phyloP scores from a whole-genome alignment of 2,797 vertebrate genomes.

The Hephaestus fuliginosus region DNA sequence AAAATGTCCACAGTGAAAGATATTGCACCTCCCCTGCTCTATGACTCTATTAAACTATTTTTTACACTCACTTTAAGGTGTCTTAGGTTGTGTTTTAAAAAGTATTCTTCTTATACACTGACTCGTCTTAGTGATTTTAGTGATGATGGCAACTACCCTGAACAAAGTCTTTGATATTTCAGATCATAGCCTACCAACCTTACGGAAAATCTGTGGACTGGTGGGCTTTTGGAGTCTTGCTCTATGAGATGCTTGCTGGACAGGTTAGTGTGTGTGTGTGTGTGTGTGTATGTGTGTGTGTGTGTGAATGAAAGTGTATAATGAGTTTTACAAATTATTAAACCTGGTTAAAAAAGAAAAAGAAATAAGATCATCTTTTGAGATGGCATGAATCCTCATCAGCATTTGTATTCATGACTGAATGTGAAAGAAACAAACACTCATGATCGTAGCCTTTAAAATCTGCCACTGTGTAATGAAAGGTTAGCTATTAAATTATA shows the following conservation, averaged over 20 bases:
- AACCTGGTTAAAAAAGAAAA: background rate
- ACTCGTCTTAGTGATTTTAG: background rate
- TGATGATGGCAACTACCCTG: background rate
- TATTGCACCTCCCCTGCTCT: background rate
- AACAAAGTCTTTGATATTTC: constrained; percentile 68
- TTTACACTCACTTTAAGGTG: background rate
- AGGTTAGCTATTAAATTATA: constrained; percentile 62
- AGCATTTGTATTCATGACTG: constrained; percentile 40
- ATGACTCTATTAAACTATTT: background rate
- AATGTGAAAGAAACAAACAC: constrained; percentile 36
- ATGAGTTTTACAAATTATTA: background rate
- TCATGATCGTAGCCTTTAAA: constrained; percentile 45
- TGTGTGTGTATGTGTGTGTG: background rate
- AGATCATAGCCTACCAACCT: constrained; percentile 99
- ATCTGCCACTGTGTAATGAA: constrained; percentile 50
- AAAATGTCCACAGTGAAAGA: background rate
- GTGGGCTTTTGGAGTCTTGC: constrained; percentile 98
- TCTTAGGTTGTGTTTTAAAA: background rate
- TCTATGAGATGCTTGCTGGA: constrained; percentile 98
- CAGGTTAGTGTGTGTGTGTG: constrained; percentile 86
- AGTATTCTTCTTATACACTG: background rate
- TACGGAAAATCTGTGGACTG: constrained; percentile 98
- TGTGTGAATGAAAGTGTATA: background rate
- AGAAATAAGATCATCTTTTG: background rate
- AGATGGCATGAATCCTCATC: background rate